Evolutionary conservation across 2,113 vertebrate species (phyloP).

Genomic region (Heterotis niloticus): DNA sequence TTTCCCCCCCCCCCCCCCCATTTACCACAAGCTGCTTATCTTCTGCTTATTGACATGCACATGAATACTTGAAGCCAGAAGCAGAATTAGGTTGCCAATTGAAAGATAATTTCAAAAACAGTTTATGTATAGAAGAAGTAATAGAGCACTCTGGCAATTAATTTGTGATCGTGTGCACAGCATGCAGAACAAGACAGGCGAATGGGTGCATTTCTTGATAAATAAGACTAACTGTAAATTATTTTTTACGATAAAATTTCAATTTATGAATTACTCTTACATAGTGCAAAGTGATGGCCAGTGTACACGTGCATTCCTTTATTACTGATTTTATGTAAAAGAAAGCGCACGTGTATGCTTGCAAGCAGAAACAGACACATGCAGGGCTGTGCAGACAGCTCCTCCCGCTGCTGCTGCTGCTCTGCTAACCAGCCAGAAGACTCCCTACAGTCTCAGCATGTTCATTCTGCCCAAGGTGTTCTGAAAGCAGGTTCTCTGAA

Average conservation of each 20-base stretch:
- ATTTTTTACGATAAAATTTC: too few species aligned
- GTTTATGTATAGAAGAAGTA: background rate
- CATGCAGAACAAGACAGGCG: too few species aligned
- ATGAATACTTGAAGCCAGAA: constrained; percentile 2
- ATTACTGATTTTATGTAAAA: background rate
- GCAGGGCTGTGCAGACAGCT: background rate
- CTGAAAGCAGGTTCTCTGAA: too few species aligned
- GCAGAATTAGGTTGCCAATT: background rate
- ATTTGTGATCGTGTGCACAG: background rate
- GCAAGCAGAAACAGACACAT: background rate
- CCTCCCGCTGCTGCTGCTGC: too few species aligned
- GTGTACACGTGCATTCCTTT: background rate
- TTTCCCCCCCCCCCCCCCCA: background rate
- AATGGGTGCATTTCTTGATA: too few species aligned
- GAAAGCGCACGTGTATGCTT: background rate
- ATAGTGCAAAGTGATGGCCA: too few species aligned
- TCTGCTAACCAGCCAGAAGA: too few species aligned
- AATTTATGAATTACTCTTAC: too few species aligned
- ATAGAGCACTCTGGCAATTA: background rate
- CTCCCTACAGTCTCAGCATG: too few species aligned
- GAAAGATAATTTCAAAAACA: background rate
- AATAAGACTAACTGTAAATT: too few species aligned
- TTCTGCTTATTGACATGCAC: constrained; percentile 8
- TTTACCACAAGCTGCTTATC: constrained; percentile 3
- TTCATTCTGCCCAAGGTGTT: too few species aligned